Evolutionary conservation across 2,113 vertebrate genomes (phyloP).

Genomic region (Sylvietta virens): DNA sequence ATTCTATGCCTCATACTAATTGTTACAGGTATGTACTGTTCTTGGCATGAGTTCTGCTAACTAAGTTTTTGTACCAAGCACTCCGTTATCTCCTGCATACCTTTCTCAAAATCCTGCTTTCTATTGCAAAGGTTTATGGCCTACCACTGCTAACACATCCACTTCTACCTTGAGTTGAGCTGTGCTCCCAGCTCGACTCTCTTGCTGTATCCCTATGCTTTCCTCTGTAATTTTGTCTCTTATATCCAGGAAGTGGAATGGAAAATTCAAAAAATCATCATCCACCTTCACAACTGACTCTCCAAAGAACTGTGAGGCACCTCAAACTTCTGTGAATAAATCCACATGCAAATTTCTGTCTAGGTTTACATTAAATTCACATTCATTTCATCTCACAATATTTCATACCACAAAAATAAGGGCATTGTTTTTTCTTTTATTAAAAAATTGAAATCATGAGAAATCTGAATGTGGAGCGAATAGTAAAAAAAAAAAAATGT

Average conservation of each 20-base stretch:
- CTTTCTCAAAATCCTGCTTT: too few relatives aligned
- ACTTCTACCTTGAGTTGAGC: too few relatives aligned
- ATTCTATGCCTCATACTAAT: too few relatives aligned
- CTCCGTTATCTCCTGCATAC: too few relatives aligned
- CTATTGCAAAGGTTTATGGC: too few relatives aligned
- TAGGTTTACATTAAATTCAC: background rate
- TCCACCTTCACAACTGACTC: background rate
- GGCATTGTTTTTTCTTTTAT: background rate
- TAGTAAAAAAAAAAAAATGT: background rate
- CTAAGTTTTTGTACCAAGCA: too few relatives aligned
- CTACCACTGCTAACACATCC: too few relatives aligned
- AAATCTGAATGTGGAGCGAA: background rate
- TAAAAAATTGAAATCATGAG: background rate
- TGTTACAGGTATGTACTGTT: too few relatives aligned
- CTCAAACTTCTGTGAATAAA: background rate
- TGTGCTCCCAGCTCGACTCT: too few relatives aligned
- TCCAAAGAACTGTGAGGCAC: background rate
- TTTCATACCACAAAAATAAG: background rate
- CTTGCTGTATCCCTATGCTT: too few relatives aligned
- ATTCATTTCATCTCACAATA: background rate
- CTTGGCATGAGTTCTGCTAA: too few relatives aligned
- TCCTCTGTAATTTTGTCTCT: background rate
- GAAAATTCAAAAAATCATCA: background rate
- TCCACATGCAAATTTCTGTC: background rate
- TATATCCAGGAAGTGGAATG: background rate